A percentile compares a stretch with the other conserved stretches of the same genome.
Conservation (phyloP, 2,888 invertebrate species). For the Xanthorhoe spadicearia region DNA sequence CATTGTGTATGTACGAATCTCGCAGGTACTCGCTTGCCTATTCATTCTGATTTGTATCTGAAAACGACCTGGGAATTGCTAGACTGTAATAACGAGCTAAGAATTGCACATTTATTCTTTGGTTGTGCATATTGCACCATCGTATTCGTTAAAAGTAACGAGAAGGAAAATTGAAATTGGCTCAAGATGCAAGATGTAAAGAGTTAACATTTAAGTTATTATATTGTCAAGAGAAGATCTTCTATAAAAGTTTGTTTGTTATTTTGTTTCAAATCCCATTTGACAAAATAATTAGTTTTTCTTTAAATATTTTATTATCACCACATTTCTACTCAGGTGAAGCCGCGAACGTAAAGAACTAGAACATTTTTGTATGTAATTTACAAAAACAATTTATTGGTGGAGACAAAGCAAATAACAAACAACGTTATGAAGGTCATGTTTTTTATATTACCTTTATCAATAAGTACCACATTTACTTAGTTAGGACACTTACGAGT, state of each 20-base stretch:
- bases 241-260: neutral
- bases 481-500: neutral
- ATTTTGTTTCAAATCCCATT: no score
- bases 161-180: neutral
- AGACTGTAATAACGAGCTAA: constrained; percentile 33
- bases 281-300: no score
- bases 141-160: neutral
- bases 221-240: no score
- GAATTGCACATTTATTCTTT: constrained; percentile 13
- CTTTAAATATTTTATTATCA: no score
- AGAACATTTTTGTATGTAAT: no score
- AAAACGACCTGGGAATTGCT: constrained; percentile 23
- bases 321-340: no score
- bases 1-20: constrained; percentile 47
- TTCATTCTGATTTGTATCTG: constrained; percentile 31
- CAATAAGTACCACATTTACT: neutral
- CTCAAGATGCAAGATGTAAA: neutral
- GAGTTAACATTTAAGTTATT: no score
- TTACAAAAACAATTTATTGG: neutral
- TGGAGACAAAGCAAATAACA: no score
- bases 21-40: constrained; percentile 34
- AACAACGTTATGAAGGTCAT: no score
- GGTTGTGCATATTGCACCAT: neutral
- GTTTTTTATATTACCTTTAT: neutral
- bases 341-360: no score